Conservation (phyloP, 2,888 invertebrate genomes). For the Meloe dianella region DNA sequence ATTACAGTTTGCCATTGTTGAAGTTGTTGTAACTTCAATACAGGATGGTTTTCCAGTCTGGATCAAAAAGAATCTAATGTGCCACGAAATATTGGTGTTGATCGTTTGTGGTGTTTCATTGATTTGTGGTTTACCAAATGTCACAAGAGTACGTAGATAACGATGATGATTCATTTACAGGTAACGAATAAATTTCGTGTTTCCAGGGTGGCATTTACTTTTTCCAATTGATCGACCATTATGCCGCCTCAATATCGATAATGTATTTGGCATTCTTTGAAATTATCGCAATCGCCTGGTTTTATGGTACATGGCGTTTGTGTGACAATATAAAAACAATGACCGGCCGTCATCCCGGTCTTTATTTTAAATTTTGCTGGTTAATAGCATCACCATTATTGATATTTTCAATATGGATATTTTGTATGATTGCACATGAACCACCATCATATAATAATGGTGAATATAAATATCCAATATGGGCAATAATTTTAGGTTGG, state of each 20-base stretch:
- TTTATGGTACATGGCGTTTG: conserved; percentile 83
- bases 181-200: too few species aligned
- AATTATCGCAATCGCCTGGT: conserved; percentile 90
- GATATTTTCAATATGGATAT: conserved; percentile 85
- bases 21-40: conserved; percentile 91
- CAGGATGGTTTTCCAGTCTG: conserved; percentile 91
- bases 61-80: conserved; percentile 81
- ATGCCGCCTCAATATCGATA: conserved; percentile 90
- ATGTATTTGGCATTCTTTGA: conserved; percentile 94
- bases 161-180: too few species aligned
- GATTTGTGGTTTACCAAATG: conserved; percentile 84
- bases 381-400: conserved; percentile 79
- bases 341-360: conserved; percentile 81
- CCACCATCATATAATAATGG: conserved; percentile 85
- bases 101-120: conserved; percentile 84
- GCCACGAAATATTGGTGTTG: conserved; percentile 85
- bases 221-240: conserved; percentile 91
- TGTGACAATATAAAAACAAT: conserved; percentile 87
- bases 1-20: conserved; percentile 89
- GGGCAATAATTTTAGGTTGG: conserved; percentile 90
- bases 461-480: conserved; percentile 77
- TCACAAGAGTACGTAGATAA: conserved; percentile 84
- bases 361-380: conserved; percentile 89
- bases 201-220: conserved; percentile 86
- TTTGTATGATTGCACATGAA: conserved; percentile 86